Evolutionary conservation across 1,140 invertebrate species (phyloP).

Genomic region (Zaprionus kolodkinae): DNA sequence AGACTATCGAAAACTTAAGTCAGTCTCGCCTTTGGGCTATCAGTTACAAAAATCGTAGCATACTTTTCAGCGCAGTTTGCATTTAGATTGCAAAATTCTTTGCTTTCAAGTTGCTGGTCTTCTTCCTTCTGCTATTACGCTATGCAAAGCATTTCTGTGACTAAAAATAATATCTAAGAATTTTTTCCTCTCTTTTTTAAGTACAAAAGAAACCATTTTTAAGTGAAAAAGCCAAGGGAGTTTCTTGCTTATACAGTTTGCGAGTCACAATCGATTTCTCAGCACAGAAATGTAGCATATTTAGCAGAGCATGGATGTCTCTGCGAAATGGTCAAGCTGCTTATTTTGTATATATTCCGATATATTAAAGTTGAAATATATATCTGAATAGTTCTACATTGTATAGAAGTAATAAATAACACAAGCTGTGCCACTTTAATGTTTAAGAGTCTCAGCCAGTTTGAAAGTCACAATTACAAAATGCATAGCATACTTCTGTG

Average conservation of each 20-base stretch:
- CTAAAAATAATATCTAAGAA: background rate
- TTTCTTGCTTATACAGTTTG: background rate
- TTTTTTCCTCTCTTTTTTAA: background rate
- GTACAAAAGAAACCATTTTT: background rate
- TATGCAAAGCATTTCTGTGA: background rate
- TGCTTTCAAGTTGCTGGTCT: background rate
- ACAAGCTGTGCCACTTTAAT: no score
- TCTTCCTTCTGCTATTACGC: background rate
- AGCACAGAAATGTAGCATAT: background rate
- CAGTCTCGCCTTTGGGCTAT: background rate
- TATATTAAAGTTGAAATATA: no score
- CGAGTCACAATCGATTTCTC: background rate
- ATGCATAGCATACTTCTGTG: background rate
- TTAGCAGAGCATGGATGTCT: background rate
- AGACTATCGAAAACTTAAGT: background rate
- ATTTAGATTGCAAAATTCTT: background rate
- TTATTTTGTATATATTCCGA: no score
- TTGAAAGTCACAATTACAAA: no score
- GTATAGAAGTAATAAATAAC: no score
- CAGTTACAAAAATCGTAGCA: background rate
- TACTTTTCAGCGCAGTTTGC: conserved; percentile 3
- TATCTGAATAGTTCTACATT: no score
- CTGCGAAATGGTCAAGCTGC: no score
- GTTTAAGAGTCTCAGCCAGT: no score
- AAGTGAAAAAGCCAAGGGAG: background rate